A percentile compares a stretch with the other conserved stretches of the same genome.
Evolutionary conservation across 1,140 invertebrate genomes (phyloP).

Genomic region (Trachelipus rathkii): DNA sequence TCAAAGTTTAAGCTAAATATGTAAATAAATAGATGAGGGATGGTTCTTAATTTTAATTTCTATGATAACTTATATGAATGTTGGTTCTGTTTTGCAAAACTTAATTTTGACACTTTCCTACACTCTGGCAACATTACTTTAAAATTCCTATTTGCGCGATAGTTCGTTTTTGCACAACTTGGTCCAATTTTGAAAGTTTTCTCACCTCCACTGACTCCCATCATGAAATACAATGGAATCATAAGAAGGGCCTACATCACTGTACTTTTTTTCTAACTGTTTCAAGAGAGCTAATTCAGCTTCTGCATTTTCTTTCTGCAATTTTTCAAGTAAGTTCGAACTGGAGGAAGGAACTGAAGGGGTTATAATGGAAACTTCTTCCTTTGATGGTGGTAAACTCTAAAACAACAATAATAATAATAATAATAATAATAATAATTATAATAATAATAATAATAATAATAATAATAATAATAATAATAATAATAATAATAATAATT

Average conservation of each 20-base stretch:
- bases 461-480: too few species aligned
- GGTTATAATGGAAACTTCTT: not conserved
- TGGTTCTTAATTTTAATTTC: too few species aligned
- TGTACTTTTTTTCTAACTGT: conserved; percentile 78
- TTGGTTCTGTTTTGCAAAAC: too few species aligned
- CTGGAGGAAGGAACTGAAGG: conserved; percentile 4
- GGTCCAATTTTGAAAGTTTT: too few species aligned
- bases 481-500: too few species aligned
- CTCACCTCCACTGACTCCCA: conserved; percentile 69
- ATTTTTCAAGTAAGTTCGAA: conserved; percentile 63
- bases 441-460: not conserved
- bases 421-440: not conserved
- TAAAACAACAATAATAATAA: not conserved
- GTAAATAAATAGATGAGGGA: too few species aligned
- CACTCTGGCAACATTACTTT: too few species aligned
- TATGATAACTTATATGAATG: too few species aligned
- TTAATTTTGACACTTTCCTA: too few species aligned
- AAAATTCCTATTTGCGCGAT: too few species aligned
- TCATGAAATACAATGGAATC: conserved; percentile 92
- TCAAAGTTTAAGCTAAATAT: too few species aligned
- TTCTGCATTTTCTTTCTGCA: conserved; percentile 84
- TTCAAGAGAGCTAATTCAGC: conserved; percentile 75
- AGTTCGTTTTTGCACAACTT: too few species aligned
- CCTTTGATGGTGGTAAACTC: not conserved
- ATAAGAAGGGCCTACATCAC: conserved; percentile 79